Evolutionary conservation across 1,140 invertebrate species (phyloP).

Genomic region (Melanaphis sacchari): DNA sequence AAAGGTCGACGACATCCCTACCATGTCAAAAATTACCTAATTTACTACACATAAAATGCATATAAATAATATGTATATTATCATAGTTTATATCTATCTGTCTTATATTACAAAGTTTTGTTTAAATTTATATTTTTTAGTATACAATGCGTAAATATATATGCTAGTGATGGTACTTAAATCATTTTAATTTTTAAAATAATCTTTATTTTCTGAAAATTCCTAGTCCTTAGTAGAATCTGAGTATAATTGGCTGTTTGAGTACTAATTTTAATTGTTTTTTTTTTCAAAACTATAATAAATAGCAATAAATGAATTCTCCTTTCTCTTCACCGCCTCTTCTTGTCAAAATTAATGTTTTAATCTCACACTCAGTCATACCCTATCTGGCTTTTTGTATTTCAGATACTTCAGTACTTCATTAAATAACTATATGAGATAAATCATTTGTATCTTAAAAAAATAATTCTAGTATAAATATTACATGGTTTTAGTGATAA

Average conservation of each 20-base stretch:
- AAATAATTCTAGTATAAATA: too few species aligned
- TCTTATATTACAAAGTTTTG: not conserved
- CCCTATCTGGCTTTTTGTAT: not conserved
- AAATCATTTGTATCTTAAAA: too few species aligned
- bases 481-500: too few species aligned
- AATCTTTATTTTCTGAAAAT: not conserved
- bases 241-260: too few species aligned
- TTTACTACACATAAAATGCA: not conserved
- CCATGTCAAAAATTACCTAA: constrained; percentile 57
- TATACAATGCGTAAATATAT: not conserved
- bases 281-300: not conserved
- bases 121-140: not conserved
- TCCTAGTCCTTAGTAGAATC: not conserved
- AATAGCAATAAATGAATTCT: not conserved
- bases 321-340: not conserved
- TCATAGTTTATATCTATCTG: too few species aligned
- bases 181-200: not conserved
- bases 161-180: not conserved
- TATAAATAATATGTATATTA: not conserved
- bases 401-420: not conserved
- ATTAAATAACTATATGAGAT: too few species aligned
- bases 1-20: not conserved
- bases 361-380: not conserved
- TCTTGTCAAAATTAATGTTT: not conserved
- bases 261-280: not conserved